A percentile compares a stretch with the other conserved stretches of the same genome.
phyloP scores from a whole-genome alignment of 2,888 invertebrate species.

The Macrophya annulata region DNA sequence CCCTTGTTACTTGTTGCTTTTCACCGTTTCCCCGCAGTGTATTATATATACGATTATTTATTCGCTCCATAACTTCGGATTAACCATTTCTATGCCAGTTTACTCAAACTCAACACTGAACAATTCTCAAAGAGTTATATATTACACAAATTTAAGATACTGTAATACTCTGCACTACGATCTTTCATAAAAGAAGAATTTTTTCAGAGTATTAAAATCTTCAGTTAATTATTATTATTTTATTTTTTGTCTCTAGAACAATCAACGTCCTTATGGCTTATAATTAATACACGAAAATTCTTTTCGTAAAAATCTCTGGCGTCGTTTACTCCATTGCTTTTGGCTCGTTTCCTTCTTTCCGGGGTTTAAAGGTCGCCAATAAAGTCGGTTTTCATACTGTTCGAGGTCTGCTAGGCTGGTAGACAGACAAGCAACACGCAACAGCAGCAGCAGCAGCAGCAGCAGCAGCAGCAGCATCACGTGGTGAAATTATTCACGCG shows the following conservation, averaged over 20 bases:
- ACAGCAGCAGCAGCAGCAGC: background rate
- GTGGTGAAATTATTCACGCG: constrained; percentile 52
- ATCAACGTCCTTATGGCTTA: background rate
- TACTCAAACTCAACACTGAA: background rate
- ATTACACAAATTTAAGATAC: background rate
- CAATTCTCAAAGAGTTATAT: background rate
- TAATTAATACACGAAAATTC: background rate
- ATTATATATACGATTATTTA: constrained; percentile 47
- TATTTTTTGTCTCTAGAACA: background rate
- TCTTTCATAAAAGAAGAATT: background rate
- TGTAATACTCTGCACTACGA: background rate
- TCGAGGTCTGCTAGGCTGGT: background rate
- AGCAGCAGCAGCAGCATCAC: background rate
- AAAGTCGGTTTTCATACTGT: constrained; percentile 4
- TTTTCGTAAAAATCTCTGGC: background rate
- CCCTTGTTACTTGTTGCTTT: constrained; percentile 53
- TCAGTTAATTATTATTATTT: too few species aligned
- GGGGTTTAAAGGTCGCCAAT: constrained; percentile 21
- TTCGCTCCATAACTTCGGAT: constrained; percentile 50
- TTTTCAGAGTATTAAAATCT: too few species aligned
- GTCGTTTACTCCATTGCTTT: background rate
- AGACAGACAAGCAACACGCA: background rate
- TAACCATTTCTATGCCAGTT: constrained; percentile 7
- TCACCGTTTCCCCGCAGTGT: constrained; percentile 13
- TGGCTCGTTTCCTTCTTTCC: background rate